A percentile compares a stretch with the other conserved stretches of the same genome.
Conservation (phyloP, 2,888 invertebrate genomes). For the Epirrhoe tristata region DNA sequence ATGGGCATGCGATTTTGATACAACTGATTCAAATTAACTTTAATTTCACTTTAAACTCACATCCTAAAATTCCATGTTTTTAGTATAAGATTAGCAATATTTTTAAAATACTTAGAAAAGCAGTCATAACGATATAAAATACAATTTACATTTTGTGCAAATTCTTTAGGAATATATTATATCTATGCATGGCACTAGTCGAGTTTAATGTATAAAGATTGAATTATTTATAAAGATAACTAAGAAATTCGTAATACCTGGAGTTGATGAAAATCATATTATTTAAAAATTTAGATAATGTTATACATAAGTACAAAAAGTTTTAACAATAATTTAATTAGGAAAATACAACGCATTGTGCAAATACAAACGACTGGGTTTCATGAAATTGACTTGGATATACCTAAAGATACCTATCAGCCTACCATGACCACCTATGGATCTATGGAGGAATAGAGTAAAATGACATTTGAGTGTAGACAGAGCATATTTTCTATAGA, state of each 20-base stretch:
- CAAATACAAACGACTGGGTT: slow-evolving; percentile 9
- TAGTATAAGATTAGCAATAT: not conserved
- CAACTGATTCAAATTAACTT: too few species aligned
- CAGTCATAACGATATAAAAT: slow-evolving; percentile 16
- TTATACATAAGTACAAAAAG: slow-evolving; percentile 1
- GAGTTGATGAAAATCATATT: slow-evolving; percentile 9
- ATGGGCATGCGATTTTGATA: too few species aligned
- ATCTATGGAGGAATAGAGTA: too few species aligned
- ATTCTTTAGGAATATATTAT: slow-evolving; percentile 23
- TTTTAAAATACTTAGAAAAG: slow-evolving; percentile 19
- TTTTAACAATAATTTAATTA: not conserved
- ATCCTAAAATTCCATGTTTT: too few species aligned
- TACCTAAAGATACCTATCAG: not conserved
- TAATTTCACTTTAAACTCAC: too few species aligned
- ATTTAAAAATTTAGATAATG: slow-evolving; percentile 1
- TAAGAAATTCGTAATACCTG: slow-evolving; percentile 28
- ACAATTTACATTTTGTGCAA: slow-evolving; percentile 32
- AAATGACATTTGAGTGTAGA: too few species aligned
- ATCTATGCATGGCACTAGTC: slow-evolving; percentile 40
- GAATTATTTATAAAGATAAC: slow-evolving; percentile 20
- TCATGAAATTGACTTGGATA: not conserved
- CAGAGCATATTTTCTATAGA: too few species aligned
- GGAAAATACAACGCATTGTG: not conserved
- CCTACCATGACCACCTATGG: too few species aligned
- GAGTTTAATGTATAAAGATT: slow-evolving; percentile 24